Evolutionary conservation across 2,113 vertebrate genomes (phyloP).

Genomic region (Rattus norvegicus): DNA sequence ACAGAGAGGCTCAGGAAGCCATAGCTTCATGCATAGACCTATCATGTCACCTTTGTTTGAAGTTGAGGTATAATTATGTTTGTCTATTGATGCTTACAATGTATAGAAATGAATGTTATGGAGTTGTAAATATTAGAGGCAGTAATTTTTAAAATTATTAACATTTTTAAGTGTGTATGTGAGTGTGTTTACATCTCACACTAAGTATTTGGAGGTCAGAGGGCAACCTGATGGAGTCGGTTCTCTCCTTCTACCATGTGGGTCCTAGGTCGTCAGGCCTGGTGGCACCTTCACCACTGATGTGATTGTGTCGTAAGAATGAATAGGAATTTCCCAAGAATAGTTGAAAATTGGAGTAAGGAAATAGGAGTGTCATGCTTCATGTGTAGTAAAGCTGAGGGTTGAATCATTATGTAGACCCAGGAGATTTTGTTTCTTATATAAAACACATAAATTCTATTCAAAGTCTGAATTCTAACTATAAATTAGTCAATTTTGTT

Average conservation of each 20-base stretch:
- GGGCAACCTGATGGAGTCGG: background rate
- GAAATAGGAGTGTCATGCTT: background rate
- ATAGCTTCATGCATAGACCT: conserved; percentile 17
- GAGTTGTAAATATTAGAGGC: background rate
- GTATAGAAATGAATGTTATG: conserved; percentile 50
- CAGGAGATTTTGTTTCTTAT: conserved; percentile 7
- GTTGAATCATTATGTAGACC: background rate
- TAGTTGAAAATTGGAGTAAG: background rate
- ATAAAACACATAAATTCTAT: conserved; percentile 10
- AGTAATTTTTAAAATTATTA: background rate
- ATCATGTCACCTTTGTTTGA: conserved; percentile 17
- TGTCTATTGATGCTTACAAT: background rate
- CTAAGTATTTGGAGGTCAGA: background rate
- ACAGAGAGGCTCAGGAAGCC: background rate
- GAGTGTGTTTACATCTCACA: background rate
- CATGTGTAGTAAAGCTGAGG: conserved; percentile 30
- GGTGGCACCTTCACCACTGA: background rate
- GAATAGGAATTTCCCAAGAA: conserved; percentile 6
- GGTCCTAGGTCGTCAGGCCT: background rate
- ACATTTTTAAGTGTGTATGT: background rate
- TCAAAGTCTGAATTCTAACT: conserved; percentile 36
- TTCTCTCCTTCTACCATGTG: background rate
- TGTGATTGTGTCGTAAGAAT: background rate
- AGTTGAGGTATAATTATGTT: background rate
- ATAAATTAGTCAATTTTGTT: background rate